Evolutionary conservation across 1,140 invertebrate genomes (phyloP).

Genomic region (Sminthurinus signatus): DNA sequence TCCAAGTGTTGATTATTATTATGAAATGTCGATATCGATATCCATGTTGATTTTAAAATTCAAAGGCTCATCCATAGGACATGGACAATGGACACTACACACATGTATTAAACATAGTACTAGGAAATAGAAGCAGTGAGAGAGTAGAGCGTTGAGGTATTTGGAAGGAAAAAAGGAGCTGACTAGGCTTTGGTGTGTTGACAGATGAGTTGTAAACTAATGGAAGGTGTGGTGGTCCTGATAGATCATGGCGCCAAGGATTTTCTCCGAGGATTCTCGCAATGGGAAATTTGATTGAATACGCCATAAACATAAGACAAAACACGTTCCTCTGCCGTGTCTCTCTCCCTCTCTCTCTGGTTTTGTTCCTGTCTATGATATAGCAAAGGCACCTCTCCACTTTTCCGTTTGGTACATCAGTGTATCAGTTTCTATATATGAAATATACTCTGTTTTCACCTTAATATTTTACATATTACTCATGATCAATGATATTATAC

Average conservation of each 20-base stretch:
- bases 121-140: too few species aligned
- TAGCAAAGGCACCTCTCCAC: constrained; percentile 3
- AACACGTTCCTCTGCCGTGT: constrained; percentile 23
- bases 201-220: constrained; percentile 42
- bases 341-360: constrained; percentile 9
- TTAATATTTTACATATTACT: too few species aligned
- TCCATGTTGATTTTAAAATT: too few species aligned
- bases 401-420: neutral
- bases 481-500: too few species aligned
- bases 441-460: too few species aligned
- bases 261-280: constrained; percentile 29
- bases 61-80: constrained; percentile 22
- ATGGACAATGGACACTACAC: too few species aligned
- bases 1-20: too few species aligned
- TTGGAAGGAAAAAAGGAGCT: too few species aligned
- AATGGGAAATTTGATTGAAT: constrained; percentile 34
- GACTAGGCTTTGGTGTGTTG: constrained; percentile 39
- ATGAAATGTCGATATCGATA: constrained; percentile 4
- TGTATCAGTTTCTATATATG: too few species aligned
- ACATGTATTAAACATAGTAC: too few species aligned
- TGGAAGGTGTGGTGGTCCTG: constrained; percentile 42
- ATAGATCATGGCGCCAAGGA: constrained; percentile 42
- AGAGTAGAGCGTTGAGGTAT: too few species aligned
- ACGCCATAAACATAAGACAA: constrained; percentile 36
- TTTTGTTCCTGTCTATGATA: neutral